These are phyloP conservation scores for Sympetrum striolatum DNA, from an alignment of 2,888 invertebrate genomes.

Conservation along the genomic window DNA sequence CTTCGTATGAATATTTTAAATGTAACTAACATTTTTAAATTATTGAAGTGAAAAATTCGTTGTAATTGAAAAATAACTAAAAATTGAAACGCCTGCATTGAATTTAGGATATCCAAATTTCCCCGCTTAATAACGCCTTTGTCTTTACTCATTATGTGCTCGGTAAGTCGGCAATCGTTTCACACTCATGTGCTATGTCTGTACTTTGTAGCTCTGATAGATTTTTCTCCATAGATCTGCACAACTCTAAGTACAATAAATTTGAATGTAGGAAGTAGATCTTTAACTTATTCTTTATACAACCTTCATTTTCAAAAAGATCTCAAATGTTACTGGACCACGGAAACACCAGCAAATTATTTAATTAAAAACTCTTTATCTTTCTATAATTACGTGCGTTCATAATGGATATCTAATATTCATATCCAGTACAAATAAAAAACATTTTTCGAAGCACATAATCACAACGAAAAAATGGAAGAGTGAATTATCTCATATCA, in stretches of 20 bases:
- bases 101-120: not conserved
- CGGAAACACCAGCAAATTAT: not conserved
- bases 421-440: too few species aligned
- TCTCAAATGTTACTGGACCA: not conserved
- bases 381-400: too few species aligned
- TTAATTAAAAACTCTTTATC: not conserved
- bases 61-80: too few species aligned
- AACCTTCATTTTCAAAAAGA: conserved; percentile 3
- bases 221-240: not conserved
- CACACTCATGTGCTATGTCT: not conserved
- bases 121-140: not conserved
- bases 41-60: too few species aligned
- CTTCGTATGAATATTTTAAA: too few species aligned
- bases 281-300: not conserved
- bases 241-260: not conserved
- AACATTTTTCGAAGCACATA: too few species aligned
- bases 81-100: too few species aligned
- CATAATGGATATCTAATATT: too few species aligned
- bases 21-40: too few species aligned
- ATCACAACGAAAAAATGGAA: too few species aligned
- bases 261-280: not conserved
- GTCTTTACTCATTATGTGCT: not conserved
- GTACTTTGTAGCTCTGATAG: not conserved
- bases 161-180: not conserved
- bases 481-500: too few species aligned